Base-by-base conservation (phyloP, 2,797 vertebrate species). In the Spinus pinus region DNA sequence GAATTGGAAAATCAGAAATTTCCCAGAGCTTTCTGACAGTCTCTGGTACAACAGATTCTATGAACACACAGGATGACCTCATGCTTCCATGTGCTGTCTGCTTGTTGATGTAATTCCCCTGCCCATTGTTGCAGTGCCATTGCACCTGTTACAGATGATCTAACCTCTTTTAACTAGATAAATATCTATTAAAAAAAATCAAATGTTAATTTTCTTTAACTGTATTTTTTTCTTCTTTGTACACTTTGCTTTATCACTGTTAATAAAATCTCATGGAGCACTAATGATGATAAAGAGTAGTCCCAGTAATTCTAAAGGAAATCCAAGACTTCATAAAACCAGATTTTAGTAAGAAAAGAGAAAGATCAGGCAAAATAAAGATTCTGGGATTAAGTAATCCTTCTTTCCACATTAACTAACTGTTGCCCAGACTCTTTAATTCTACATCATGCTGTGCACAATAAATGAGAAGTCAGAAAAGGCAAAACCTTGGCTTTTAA, bases 401-500 rank as follows among this genome's bases (percentile, higher is more conserved):
- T 70, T 44, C 44, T 70, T 85, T 57, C 37, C 21, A 30, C 16
- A 8, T 61, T 81, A 92, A 86, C 44, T 70, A 44, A 20, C 69
- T 67, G 33, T 53, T 83, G 57, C 25, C 51, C 70, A 72, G 80
- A 53, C 23, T 24, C 35, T 73, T 69, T 31, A 58, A 84, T 81
- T 65, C 81, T 62, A 35, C 44, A 28, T 51, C 28, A 53, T 74
- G 44, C 42, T 69, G 20, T 47, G 47, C 42, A 58, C 28, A 69
- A 41, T 58, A 79, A 75, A n/a, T 54, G n/a, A 83, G 46, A 84
- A 88, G 24, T 44, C 31, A 46, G 19, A 19, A 80, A 81, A 81
- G 41, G 64, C 31, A 87, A 66, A 92, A 56, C 22, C 25, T 77
- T 66, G 51, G 23, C n/a, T 88, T 84, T 79, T 60, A 78, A 35